Percentiles rank a stretch among this genome's conserved stretches.
Evolutionary conservation across 35 echinoderm and acorn worm species (phyloP).

Genomic region (Lytechinus variegatus): DNA sequence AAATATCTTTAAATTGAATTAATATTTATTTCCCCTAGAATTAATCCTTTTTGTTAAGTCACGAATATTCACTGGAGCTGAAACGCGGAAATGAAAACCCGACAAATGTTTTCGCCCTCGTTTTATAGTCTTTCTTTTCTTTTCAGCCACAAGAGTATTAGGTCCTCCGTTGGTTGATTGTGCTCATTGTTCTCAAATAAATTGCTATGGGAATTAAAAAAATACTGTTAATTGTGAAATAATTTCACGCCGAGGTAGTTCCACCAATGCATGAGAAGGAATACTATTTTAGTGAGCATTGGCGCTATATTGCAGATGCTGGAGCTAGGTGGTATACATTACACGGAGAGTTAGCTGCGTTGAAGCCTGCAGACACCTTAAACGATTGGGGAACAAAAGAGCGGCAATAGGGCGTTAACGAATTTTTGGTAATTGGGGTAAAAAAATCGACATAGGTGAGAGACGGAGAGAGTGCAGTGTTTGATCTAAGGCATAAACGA

Average conservation of each 20-base stretch:
- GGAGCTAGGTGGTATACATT: neutral
- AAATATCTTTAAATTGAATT: neutral
- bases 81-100: neutral
- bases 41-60: neutral
- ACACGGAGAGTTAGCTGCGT: neutral
- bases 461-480: neutral
- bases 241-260: neutral
- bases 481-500: conserved; percentile 25
- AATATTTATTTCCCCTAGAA: neutral
- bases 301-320: neutral
- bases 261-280: neutral
- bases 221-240: conserved; percentile 20
- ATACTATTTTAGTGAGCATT: neutral
- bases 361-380: neutral
- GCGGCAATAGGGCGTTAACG: conserved; percentile 25
- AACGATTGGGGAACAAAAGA: neutral
- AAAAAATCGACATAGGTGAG: neutral
- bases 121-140: too few relatives aligned
- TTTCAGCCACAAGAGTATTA: neutral
- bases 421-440: conserved; percentile 40
- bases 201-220: neutral
- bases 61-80: neutral
- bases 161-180: neutral
- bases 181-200: neutral
- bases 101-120: neutral